phyloP scores from a whole-genome alignment of 1,140 invertebrate species.

The Heliconius congener region DNA sequence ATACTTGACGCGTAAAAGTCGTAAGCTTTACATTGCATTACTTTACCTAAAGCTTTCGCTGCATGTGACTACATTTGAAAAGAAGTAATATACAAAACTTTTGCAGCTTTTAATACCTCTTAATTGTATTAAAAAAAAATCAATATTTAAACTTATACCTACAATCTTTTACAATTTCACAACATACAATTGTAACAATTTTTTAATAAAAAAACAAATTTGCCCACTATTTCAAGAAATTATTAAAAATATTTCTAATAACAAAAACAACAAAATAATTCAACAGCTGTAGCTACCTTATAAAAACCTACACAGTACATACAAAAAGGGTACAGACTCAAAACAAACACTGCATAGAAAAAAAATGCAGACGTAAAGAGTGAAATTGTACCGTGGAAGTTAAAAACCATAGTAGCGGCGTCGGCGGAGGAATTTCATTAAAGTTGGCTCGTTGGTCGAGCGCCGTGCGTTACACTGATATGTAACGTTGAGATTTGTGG shows the following conservation, averaged over 20 bases:
- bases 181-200: too few species aligned
- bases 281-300: neutral
- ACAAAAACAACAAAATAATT: neutral
- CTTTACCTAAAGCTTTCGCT: too few species aligned
- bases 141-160: too few species aligned
- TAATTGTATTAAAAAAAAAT: too few species aligned
- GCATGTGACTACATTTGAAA: too few species aligned
- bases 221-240: too few species aligned
- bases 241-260: too few species aligned
- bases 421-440: constrained; percentile 36
- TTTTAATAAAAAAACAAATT: too few species aligned
- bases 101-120: too few species aligned
- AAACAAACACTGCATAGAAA: neutral
- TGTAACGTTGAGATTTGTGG: neutral
- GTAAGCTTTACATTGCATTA: neutral
- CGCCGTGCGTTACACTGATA: constrained; percentile 11
- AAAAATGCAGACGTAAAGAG: constrained; percentile 14
- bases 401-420: constrained; percentile 33
- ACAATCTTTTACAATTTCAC: too few species aligned
- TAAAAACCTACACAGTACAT: neutral
- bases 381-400: constrained; percentile 30
- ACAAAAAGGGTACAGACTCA: neutral
- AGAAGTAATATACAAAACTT: too few species aligned
- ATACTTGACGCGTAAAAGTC: too few species aligned
- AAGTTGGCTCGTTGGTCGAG: constrained; percentile 30